Conservation (phyloP, 2,797 vertebrate species). For the Lophotriccus pileatus region DNA sequence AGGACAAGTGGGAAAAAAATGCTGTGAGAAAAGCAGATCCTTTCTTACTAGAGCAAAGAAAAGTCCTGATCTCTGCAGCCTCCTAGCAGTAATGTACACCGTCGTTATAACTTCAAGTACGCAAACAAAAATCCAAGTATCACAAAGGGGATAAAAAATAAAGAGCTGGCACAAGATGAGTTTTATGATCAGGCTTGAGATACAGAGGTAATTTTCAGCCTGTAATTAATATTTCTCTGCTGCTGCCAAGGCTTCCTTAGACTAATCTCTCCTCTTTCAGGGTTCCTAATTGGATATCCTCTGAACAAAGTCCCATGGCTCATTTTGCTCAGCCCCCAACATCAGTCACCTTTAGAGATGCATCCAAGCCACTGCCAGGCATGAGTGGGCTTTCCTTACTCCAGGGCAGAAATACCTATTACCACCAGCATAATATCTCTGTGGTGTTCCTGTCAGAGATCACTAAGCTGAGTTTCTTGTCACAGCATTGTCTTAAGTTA, state of each 20-base stretch:
- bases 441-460: background rate
- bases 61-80: background rate
- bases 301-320: background rate
- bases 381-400: background rate
- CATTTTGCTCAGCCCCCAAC: background rate
- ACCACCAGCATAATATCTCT: background rate
- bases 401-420: background rate
- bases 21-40: constrained; percentile 63
- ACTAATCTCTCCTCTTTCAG: background rate
- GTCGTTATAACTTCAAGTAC: background rate
- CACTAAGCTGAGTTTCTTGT: background rate
- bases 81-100: background rate
- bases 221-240: constrained; percentile 29
- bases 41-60: constrained; percentile 41
- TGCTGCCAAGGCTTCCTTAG: background rate
- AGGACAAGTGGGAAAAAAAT: constrained; percentile 55
- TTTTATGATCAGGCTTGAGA: background rate
- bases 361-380: background rate
- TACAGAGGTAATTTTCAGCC: background rate
- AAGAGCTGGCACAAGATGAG: background rate
- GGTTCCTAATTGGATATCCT: background rate
- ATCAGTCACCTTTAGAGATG: background rate
- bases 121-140: constrained; percentile 39
- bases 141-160: constrained; percentile 45
- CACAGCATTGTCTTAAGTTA: background rate